Evolutionary conservation across 2,888 invertebrate genomes (phyloP), one percentile per base, ranked within the genome.

Genomic region (Isotomurus palustris): DNA sequence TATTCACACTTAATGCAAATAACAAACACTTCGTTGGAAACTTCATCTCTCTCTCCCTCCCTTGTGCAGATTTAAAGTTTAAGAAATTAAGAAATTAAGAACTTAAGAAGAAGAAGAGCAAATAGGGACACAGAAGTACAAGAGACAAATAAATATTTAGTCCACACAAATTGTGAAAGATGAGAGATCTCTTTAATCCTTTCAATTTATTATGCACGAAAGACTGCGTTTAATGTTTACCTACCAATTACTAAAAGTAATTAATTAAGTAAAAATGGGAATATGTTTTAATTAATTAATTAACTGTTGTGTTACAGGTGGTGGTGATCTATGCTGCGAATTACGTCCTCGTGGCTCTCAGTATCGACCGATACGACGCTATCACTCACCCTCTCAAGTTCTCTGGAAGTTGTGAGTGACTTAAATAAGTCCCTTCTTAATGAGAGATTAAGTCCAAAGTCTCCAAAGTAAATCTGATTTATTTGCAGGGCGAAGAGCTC

Each of bases 361-460:
- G 91, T 72, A 91, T 93, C 72, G 93, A 93, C 78, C 81, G 93
- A 71, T 92, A 91, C 74, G 92, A 93, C 73, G 93, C 92, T 66
- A 92, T 93, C 73, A 90, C 90, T 14, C 88, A 91, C 76, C 93
- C 93, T 1, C 91, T 93, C 90, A 92, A 92, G 78, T 93, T 93
- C 77, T 89, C 90, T 52, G 89, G 91, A 73, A 91, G 91, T 75
- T 91, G 92, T 92, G 79, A 88, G 91, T 88, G 28, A 24, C 10
- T 8, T 19, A 22, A 24, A 10, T 45, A 19, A 10, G 12, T 45
- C 22, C 45, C n/a, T 45, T 45, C 22, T 8, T 22, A 40, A 12
- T 17, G 40, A 40, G 17, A 6, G 8, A 10, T 40, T 40, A 6
- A 10, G 14, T 14, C 14, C 8, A 32, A 8, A 14, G 8, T 10